Evolutionary conservation across 2,888 invertebrate species (phyloP).

Genomic region (Marronus borbonicus): DNA sequence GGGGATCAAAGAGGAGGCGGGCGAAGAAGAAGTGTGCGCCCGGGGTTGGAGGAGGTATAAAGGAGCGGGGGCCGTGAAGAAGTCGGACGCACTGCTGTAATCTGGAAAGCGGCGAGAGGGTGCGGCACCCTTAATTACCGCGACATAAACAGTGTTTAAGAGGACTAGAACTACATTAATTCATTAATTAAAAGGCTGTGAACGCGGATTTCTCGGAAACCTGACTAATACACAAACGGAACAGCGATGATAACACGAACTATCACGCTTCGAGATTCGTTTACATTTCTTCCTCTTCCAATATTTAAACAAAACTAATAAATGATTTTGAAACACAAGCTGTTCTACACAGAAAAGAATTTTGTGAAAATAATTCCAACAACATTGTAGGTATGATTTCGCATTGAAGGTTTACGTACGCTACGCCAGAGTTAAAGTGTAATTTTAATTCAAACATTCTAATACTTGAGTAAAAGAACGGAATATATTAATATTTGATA

Average conservation of each 20-base stretch:
- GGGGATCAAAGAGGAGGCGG: conserved; percentile 10
- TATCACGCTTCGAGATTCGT: not conserved
- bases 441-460: too few relatives aligned
- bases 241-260: conserved; percentile 27
- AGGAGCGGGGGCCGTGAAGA: conserved; percentile 22
- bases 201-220: conserved; percentile 60
- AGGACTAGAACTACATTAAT: conserved; percentile 71
- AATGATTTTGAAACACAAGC: not conserved
- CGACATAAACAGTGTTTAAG: conserved; percentile 72
- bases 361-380: too few relatives aligned
- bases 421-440: too few relatives aligned
- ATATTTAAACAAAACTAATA: not conserved
- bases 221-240: conserved; percentile 59
- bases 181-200: conserved; percentile 71
- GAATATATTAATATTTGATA: too few relatives aligned
- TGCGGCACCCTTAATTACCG: conserved; percentile 70
- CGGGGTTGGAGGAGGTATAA: not conserved
- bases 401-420: too few relatives aligned
- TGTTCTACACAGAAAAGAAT: too few relatives aligned
- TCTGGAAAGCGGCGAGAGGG: conserved; percentile 65
- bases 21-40: conserved; percentile 5
- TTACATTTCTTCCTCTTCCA: not conserved
- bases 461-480: too few relatives aligned
- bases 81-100: conserved; percentile 42
- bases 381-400: too few relatives aligned